phyloP scores from a whole-genome alignment of 2,113 vertebrate species.

The Corapipo altera region DNA sequence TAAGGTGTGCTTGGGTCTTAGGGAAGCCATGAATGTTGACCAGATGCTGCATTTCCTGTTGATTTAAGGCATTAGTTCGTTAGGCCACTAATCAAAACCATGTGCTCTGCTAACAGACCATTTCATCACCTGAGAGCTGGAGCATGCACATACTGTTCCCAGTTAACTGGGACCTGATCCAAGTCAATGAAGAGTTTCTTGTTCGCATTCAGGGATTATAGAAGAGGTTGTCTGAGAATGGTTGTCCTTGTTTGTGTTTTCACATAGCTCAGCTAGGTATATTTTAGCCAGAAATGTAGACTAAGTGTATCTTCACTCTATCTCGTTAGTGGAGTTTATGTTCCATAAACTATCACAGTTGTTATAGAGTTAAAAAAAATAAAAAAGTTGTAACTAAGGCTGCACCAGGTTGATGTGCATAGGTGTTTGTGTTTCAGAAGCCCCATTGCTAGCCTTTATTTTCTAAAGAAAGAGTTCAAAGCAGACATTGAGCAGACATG shows the following conservation, averaged over 20 bases:
- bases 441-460: neutral
- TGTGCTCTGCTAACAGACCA: constrained; percentile 50
- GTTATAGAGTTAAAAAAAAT: neutral
- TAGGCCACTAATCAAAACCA: constrained; percentile 47
- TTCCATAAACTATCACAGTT: neutral
- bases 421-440: neutral
- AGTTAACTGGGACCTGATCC: neutral
- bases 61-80: constrained; percentile 30
- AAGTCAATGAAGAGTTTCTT: neutral
- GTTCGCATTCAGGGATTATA: neutral
- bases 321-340: neutral
- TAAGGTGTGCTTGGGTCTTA: neutral
- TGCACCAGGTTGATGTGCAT: neutral
- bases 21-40: neutral
- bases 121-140: constrained; percentile 28
- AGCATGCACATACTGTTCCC: neutral
- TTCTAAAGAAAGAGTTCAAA: neutral
- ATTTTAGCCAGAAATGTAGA: neutral
- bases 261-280: neutral
- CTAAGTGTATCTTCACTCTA: neutral
- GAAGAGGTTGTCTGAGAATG: neutral
- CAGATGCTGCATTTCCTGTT: constrained; percentile 46
- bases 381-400: neutral
- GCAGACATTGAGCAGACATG: neutral
- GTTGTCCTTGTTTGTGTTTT: neutral